These are phyloP conservation scores for Dascyllus trimaculatus DNA, from an alignment of 2,113 vertebrate genomes.

Conservation along the genomic window DNA sequence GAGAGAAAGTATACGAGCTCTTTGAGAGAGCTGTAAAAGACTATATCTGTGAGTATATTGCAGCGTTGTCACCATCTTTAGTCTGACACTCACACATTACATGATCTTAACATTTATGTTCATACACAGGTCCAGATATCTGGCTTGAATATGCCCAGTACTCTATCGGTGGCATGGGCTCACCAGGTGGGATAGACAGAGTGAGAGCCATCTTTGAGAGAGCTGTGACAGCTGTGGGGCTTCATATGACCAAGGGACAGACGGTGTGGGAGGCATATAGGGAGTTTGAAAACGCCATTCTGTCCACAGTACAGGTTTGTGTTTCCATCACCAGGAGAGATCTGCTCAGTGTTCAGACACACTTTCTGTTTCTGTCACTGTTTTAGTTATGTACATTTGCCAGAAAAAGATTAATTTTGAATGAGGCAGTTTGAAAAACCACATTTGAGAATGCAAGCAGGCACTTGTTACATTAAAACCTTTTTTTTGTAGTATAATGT, in stretches of 20 bases:
- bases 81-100: background rate
- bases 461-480: background rate
- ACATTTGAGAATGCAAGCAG: background rate
- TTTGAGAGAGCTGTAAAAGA: slow-evolving; percentile 94
- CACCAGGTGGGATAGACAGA: slow-evolving; percentile 91
- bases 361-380: background rate
- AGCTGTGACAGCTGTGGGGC: slow-evolving; percentile 91
- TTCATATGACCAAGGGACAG: slow-evolving; percentile 94
- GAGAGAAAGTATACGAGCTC: slow-evolving; percentile 93
- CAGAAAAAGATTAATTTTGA: background rate
- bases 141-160: slow-evolving; percentile 99
- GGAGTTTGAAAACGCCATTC: slow-evolving; percentile 95
- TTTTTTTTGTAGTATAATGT: background rate
- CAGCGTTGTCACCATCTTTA: accelerated
- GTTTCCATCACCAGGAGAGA: background rate
- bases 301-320: slow-evolving; percentile 93
- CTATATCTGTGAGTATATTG: slow-evolving; percentile 92
- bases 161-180: slow-evolving; percentile 95
- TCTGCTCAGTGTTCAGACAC: background rate
- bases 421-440: background rate
- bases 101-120: background rate
- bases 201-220: slow-evolving; percentile 93
- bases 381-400: background rate
- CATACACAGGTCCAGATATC: slow-evolving; percentile 91
- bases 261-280: slow-evolving; percentile 95